Conservation (phyloP, 2,797 vertebrate species). For the Alosa sapidissima region DNA sequence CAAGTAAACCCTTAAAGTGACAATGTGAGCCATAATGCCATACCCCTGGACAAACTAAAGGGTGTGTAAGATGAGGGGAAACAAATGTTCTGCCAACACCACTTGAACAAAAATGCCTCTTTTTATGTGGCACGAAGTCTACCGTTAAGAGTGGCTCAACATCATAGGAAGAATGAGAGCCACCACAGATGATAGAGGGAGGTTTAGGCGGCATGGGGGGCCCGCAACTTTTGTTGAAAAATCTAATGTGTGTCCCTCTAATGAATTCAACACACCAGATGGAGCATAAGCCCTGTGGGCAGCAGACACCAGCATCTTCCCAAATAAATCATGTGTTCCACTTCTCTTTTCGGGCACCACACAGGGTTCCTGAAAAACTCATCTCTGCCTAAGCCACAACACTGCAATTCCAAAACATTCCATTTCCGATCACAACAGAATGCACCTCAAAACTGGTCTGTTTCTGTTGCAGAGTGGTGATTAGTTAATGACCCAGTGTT, state of each 20-base stretch:
- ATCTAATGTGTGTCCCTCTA: conserved; percentile 27
- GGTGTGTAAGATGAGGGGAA: not conserved
- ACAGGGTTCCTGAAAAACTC: not conserved
- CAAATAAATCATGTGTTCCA: conserved; percentile 15
- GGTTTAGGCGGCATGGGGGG: not conserved
- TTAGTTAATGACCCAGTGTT: not conserved
- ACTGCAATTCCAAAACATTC: not conserved
- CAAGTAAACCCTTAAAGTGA: not conserved
- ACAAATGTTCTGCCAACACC: conserved; percentile 17
- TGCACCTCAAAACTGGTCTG: not conserved
- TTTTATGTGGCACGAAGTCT: not conserved
- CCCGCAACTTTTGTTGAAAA: conserved; percentile 25
- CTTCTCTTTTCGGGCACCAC: not conserved
- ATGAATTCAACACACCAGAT: conserved; percentile 16
- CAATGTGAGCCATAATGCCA: not conserved
- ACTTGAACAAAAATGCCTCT: not conserved
- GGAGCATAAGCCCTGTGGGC: conserved; percentile 14
- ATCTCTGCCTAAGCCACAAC: not conserved
- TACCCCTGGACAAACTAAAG: not conserved
- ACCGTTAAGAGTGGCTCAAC: not conserved
- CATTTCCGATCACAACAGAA: not conserved
- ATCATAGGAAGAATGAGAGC: not conserved
- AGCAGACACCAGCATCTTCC: conserved; percentile 21
- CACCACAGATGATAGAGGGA: conserved; percentile 8
- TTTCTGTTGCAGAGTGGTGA: not conserved